Percentiles rank a stretch among this genome's conserved stretches.
Conservation (phyloP, 2,113 vertebrate genomes). For the Alligator mississippiensis region DNA sequence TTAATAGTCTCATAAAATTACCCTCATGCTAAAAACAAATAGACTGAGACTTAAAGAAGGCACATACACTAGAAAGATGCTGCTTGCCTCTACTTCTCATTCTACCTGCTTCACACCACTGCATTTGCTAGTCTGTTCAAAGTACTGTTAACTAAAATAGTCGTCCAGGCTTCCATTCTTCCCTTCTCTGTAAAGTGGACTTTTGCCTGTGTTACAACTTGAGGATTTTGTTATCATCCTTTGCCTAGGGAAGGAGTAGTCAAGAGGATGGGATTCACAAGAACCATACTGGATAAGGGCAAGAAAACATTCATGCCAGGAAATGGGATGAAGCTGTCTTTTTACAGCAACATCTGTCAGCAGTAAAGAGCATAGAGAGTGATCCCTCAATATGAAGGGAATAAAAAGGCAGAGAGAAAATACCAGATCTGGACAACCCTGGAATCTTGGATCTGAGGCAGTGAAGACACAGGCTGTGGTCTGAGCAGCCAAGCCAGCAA, state of each 20-base stretch:
- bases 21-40: conserved; percentile 31
- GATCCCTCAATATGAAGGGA: background rate
- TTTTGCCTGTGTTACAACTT: background rate
- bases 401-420: background rate
- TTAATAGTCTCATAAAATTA: background rate
- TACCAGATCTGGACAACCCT: background rate
- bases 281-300: background rate
- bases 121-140: background rate
- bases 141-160: background rate
- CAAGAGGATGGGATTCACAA: background rate
- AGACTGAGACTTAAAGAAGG: background rate
- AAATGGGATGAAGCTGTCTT: background rate
- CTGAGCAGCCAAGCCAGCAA: background rate
- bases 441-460: background rate
- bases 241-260: background rate
- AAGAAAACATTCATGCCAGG: background rate
- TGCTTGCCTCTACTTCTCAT: background rate
- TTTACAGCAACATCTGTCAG: background rate
- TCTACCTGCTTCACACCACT: background rate
- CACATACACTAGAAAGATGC: background rate
- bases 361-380: background rate
- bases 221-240: background rate
- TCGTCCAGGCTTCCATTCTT: background rate
- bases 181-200: conserved; percentile 1
- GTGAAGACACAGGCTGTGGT: background rate